Percentiles rank a stretch among this genome's conserved stretches.
phyloP scores from a whole-genome alignment of 2,113 vertebrate species.

The Caranx melampygus region DNA sequence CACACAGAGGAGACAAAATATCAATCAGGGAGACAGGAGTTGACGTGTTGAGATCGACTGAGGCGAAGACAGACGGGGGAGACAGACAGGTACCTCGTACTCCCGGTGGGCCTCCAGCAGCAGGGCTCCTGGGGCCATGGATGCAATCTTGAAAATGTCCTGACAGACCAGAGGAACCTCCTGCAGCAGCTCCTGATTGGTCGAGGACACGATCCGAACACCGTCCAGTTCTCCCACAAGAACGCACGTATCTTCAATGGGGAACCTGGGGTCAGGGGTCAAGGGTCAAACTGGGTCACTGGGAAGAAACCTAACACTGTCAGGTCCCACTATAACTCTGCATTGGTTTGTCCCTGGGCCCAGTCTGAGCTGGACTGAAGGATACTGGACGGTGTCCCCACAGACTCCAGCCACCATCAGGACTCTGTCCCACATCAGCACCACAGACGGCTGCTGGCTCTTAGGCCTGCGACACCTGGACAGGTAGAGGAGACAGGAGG shows the following conservation, averaged over 20 bases:
- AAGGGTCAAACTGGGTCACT: constrained; percentile 43
- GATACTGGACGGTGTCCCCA: constrained; percentile 92
- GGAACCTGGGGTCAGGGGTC: constrained; percentile 81
- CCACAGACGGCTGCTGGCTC: constrained; percentile 89
- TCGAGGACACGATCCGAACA: constrained; percentile 88
- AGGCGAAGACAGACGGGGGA: neutral
- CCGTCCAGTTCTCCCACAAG: constrained; percentile 93
- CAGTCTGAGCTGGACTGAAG: constrained; percentile 65
- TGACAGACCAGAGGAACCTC: constrained; percentile 94
- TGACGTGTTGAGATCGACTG: too few relatives aligned
- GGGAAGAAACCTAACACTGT: neutral
- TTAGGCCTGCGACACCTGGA: constrained; percentile 91
- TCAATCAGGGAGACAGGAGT: neutral
- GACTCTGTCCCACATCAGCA: constrained; percentile 91
- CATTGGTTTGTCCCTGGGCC: neutral
- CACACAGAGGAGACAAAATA: constrained; percentile 13
- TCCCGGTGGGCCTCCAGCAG: constrained; percentile 95
- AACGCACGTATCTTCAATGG: constrained; percentile 89
- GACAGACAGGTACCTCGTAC: constrained; percentile 87
- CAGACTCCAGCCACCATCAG: constrained; percentile 89
- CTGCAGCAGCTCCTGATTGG: constrained; percentile 92
- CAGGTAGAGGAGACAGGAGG: too few relatives aligned
- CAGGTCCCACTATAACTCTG: neutral
- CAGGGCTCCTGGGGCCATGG: constrained; percentile 95
- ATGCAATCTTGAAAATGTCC: constrained; percentile 97